Base-by-base conservation (phyloP, 1,140 invertebrate genomes). In the Sycophila sp. region DNA sequence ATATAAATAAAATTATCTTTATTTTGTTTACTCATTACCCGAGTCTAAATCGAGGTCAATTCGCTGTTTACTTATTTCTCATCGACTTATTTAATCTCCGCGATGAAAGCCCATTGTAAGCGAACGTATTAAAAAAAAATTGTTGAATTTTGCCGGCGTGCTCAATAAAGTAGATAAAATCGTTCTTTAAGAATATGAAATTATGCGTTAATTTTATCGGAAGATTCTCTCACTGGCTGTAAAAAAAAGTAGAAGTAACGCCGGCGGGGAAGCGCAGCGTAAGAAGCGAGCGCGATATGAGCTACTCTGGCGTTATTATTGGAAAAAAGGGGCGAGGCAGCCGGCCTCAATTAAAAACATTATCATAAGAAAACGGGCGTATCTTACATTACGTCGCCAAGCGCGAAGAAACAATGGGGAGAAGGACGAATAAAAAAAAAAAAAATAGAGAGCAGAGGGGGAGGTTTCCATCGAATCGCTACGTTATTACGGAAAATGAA, bases 381-480 rank as follows among this genome's bases (percentile, higher is more conserved):
- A 19, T 32, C 26, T n/a, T n/a, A n/a, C n/a, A n/a, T n/a, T n/a
- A n/a, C n/a, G 26, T 26, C 24, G 32, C 3, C 28, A 47, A 47
- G 53, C 53, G 32, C 30, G 13, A 19, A 24, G 34, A 36, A 24
- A 19, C 17, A 38, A 24, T 22, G 4, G 26, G 51, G 15, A 30
- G 40, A 60, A 45, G 8, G 26, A 45, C 7, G 24, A 30, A 30
- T 45, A 45, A 60, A 36, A 1, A 2, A 45, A 60, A 47, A 47
- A 47, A 22, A 47, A 22, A 47, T 22, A 47, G 42, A 47, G 24
- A 47, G 42, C 42, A 47, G 42, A 47, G 24, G 15, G 55, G 24
- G 38, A 58, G 38, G n/a, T n/a, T n/a, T n/a, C n/a, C 38, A 58
- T 58, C 55, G 55, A 58, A 58, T 58, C 34, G 19, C 53, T 30